These are phyloP conservation scores for Petrocephalus zakoni DNA, from an alignment of 2,113 vertebrate species.

Conservation along the genomic window DNA sequence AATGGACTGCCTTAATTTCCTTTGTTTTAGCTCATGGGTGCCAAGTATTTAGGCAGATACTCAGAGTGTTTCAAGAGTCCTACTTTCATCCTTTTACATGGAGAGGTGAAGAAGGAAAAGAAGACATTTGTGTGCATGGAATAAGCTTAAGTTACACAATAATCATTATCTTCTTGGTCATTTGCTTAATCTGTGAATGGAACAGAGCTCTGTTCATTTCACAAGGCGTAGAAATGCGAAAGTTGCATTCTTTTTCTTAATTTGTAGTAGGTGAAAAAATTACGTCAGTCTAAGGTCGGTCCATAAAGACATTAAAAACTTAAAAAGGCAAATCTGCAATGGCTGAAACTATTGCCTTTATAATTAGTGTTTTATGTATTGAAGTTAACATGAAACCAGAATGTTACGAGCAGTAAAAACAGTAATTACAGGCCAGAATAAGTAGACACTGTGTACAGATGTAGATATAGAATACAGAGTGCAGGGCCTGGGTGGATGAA, in stretches of 20 bases:
- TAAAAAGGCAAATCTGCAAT: neutral
- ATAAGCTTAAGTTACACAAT: neutral
- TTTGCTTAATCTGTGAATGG: neutral
- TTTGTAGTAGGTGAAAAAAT: neutral
- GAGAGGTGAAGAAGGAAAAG: constrained; percentile 1
- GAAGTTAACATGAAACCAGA: too few species aligned
- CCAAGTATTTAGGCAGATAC: constrained; percentile 7
- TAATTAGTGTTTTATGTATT: neutral
- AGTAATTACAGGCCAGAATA: too few species aligned
- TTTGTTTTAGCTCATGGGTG: neutral
- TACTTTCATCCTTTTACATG: neutral
- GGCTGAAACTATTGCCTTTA: neutral
- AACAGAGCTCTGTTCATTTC: neutral
- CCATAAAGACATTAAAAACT: neutral
- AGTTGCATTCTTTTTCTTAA: neutral
- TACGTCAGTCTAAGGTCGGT: neutral
- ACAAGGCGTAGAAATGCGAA: neutral
- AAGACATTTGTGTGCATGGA: neutral
- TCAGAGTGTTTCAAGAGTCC: constrained; percentile 3
- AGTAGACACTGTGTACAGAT: too few species aligned
- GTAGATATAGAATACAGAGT: too few species aligned
- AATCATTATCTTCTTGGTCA: neutral
- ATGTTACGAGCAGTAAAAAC: too few species aligned
- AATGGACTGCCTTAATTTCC: constrained; percentile 17
- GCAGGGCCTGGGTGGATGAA: too few species aligned